Evolutionary conservation across 2,113 vertebrate genomes (phyloP).

Genomic region (Seriola dumerili): DNA sequence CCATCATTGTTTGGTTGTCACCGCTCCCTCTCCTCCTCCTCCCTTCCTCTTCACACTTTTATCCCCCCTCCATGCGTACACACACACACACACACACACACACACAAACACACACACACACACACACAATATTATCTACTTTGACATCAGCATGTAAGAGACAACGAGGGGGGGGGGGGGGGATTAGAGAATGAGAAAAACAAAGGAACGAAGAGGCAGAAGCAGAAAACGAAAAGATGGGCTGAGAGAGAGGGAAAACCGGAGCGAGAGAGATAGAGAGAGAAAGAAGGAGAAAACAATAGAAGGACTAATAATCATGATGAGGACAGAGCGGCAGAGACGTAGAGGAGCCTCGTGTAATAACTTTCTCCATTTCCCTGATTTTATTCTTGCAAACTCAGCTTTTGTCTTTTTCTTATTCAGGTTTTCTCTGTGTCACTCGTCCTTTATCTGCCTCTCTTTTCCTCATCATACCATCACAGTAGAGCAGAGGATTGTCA

Average conservation of each 20-base stretch:
- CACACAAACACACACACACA: conserved; percentile 8
- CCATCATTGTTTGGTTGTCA: conserved; percentile 58
- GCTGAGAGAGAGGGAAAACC: no score
- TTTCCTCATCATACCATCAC: no score
- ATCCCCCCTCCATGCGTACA: conserved; percentile 34
- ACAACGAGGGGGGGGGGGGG: neutral
- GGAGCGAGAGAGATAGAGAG: neutral
- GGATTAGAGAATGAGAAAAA: neutral
- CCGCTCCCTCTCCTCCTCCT: conserved; percentile 7
- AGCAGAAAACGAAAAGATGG: no score
- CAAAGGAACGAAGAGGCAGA: neutral
- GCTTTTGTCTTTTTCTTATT: no score
- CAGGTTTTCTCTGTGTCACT: no score
- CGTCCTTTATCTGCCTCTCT: no score
- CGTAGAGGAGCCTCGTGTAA: neutral
- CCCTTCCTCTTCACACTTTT: conserved; percentile 39
- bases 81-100: conserved; percentile 12
- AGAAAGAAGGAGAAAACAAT: neutral
- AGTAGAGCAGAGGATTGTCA: no score
- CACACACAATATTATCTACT: conserved; percentile 8
- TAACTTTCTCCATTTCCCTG: neutral
- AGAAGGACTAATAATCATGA: neutral
- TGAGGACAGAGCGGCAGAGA: neutral
- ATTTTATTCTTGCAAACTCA: neutral
- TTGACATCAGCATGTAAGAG: conserved; percentile 19